phyloP scores from a whole-genome alignment of 2,113 vertebrate genomes.

The Rhabdomys dilectus region DNA sequence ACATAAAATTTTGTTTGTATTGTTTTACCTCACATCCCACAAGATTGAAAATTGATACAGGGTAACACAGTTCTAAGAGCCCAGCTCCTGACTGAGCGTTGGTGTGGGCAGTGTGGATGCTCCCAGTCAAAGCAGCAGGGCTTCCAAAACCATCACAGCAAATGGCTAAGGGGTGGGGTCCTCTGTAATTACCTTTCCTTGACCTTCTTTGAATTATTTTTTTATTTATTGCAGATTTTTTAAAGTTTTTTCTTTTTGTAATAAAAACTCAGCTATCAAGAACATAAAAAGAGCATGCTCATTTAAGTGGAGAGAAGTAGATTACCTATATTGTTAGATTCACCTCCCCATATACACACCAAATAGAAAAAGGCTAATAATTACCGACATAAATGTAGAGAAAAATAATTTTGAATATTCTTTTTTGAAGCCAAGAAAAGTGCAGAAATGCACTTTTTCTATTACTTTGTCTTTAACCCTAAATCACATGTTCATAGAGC shows the following conservation, averaged over 20 bases:
- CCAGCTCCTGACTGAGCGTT: not conserved
- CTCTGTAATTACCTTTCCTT: not conserved
- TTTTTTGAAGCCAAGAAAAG: conserved; percentile 34
- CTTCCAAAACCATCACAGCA: not conserved
- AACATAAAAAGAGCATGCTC: conserved; percentile 21
- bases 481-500: conserved; percentile 13
- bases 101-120: not conserved
- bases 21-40: not conserved
- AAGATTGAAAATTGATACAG: not conserved
- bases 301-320: conserved; percentile 41
- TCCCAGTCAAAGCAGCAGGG: not conserved
- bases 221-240: not conserved
- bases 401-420: conserved; percentile 48
- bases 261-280: not conserved
- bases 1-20: not conserved
- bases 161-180: not conserved
- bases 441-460: not conserved
- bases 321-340: conserved; percentile 24
- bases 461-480: conserved; percentile 36
- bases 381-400: conserved; percentile 36
- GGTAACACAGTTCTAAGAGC: not conserved
- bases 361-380: not conserved
- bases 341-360: not conserved
- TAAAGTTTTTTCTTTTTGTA: not conserved
- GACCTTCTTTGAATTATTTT: not conserved